Conservation (phyloP, 1,140 invertebrate genomes). For the Tigriopus japonicus region DNA sequence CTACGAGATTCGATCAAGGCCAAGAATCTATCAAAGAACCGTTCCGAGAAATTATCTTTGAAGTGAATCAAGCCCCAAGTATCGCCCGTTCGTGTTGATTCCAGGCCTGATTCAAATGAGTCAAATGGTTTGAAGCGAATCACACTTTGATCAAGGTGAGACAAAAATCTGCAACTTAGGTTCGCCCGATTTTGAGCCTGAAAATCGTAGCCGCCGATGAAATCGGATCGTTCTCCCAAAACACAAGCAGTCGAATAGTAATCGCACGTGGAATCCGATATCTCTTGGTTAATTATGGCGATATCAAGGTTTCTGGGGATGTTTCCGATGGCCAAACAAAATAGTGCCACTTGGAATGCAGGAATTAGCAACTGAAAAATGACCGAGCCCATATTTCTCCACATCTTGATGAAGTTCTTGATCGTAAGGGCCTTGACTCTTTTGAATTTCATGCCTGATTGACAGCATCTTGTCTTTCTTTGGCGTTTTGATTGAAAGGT, state of each 20-base stretch:
- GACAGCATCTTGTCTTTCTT: neutral
- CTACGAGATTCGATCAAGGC: neutral
- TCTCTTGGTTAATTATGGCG: conserved; percentile 67
- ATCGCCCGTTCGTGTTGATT: conserved; percentile 47
- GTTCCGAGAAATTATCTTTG: conserved; percentile 62
- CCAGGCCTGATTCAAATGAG: conserved; percentile 25
- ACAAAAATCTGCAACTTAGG: conserved; percentile 5
- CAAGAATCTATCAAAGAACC: conserved; percentile 33
- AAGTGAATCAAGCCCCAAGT: conserved; percentile 74
- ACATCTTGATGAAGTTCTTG: conserved; percentile 28
- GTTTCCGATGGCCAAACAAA: conserved; percentile 79
- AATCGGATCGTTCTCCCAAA: neutral
- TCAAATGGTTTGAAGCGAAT: neutral
- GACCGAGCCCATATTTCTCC: conserved; percentile 24
- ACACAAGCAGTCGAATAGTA: neutral
- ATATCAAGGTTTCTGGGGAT: conserved; percentile 64
- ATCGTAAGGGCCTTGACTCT: conserved; percentile 22
- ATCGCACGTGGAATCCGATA: conserved; percentile 28
- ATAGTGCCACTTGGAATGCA: conserved; percentile 48
- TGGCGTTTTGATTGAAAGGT: neutral
- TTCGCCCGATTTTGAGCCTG: neutral
- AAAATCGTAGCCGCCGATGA: neutral
- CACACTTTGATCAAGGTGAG: neutral
- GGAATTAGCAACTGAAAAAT: conserved; percentile 14
- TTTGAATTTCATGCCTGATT: neutral